Evolutionary conservation across 2,113 vertebrate genomes (phyloP).

Genomic region (Campylomormyrus tamandua): DNA sequence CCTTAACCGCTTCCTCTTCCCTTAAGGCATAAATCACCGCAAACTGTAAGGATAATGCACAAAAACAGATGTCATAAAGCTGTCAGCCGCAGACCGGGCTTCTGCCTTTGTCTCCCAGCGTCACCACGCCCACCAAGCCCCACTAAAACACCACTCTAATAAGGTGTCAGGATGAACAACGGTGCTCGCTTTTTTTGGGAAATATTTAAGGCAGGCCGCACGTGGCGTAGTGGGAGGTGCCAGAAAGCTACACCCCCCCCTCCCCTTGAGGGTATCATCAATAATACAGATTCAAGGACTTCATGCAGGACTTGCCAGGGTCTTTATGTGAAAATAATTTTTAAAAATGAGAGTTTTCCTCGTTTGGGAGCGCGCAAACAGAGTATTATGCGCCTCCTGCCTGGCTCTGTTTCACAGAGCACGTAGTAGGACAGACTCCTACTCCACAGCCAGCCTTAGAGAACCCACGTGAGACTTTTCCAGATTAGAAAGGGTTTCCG

Average conservation of each 20-base stretch:
- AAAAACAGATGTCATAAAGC: constrained; percentile 20
- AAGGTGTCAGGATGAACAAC: constrained; percentile 8
- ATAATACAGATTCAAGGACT: neutral
- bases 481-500: neutral
- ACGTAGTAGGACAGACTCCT: neutral
- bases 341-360: neutral
- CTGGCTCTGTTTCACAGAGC: neutral
- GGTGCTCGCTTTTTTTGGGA: neutral
- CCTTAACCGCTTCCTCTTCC: constrained; percentile 7
- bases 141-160: constrained; percentile 17
- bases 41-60: constrained; percentile 12
- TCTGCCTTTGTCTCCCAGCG: neutral
- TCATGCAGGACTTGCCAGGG: neutral
- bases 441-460: neutral
- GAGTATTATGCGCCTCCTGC: neutral
- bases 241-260: neutral
- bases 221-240: neutral
- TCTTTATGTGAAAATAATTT: neutral
- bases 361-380: neutral
- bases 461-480: neutral
- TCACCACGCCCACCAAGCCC: neutral
- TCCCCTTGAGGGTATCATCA: neutral
- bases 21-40: constrained; percentile 15
- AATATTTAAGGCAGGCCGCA: neutral
- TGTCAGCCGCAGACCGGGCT: neutral